Evolutionary conservation across 2,888 invertebrate species (phyloP), one percentile per base, ranked within the genome.

Genomic region (Sthenelais limicola): DNA sequence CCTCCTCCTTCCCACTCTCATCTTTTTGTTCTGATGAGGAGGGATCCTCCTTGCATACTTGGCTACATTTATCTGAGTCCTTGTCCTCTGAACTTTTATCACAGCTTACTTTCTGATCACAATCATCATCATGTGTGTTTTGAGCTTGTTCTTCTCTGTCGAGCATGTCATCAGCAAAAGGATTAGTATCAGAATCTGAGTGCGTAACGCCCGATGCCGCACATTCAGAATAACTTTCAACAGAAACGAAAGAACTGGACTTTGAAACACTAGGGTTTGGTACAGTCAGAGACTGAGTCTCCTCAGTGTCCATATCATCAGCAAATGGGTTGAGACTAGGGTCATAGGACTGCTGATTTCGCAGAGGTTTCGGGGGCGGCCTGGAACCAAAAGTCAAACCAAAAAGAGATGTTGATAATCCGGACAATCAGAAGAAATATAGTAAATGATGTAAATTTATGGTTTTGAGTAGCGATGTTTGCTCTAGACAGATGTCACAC

Each of bases 251-350:
- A 33, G 62, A 62, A 24, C 62, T 62, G 38, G 24, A 35, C 26
- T 62, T 62, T 9, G 62, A 62, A 4, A 38, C 38, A 43, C 62
- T 62, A n/a, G 48, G 67, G 48, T 76, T 71, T 47, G 67, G 67
- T 43, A 62, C 26, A 5, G 38, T 35, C 35, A n/a, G 38, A 38
- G 38, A n/a, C 24, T 62, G 38, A 24, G 18, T 38, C 15, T 73
- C 77, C 51, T 75, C 76, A 15, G 74, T 77, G 7, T 80, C 80
- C 48, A 76, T 77, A 21, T 79, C 80, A 58, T 82, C 82, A 35
- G 52, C 87, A 77, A 88, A 88, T 33, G 88, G 88, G 81, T 88
- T 88, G 72, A 85, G 78, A 32, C 71, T 75, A 35, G 49, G 51
- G 48, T 74, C 74, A 68, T 71, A 74, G n/a, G 68, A 72, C 49